Percentiles rank a stretch among this genome's conserved stretches.
Evolutionary conservation across 2,113 vertebrate genomes (phyloP).

Genomic region (Antidorcas marsupialis): DNA sequence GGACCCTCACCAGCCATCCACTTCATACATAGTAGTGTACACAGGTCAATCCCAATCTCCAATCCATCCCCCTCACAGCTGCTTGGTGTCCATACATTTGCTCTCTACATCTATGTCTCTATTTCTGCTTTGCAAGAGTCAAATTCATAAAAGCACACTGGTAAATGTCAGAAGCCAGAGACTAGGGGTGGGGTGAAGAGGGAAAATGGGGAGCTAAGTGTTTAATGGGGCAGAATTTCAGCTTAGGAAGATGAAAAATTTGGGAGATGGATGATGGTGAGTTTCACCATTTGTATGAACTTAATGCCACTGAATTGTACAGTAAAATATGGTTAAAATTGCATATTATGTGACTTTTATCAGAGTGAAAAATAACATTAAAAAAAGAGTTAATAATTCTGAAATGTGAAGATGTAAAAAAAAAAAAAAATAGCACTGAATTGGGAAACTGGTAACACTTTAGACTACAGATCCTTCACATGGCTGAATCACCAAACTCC

Average conservation of each 20-base stretch:
- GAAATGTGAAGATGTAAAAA: neutral
- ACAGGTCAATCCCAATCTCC: neutral
- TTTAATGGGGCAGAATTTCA: neutral
- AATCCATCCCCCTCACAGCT: neutral
- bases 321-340: neutral
- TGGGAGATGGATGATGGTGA: neutral
- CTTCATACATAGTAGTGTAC: neutral
- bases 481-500: neutral
- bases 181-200: neutral
- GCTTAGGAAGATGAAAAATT: neutral
- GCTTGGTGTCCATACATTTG: neutral
- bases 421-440: neutral
- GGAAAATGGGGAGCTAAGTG: neutral
- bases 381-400: neutral
- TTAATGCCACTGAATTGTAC: neutral
- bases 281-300: neutral
- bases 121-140: neutral
- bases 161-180: neutral
- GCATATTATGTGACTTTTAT: neutral
- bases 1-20: neutral
- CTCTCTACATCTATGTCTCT: neutral
- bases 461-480: neutral
- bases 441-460: neutral
- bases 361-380: neutral
- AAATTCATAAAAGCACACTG: neutral